Conservation (phyloP, 2,797 vertebrate species). For the Typhlichthys subterraneus region DNA sequence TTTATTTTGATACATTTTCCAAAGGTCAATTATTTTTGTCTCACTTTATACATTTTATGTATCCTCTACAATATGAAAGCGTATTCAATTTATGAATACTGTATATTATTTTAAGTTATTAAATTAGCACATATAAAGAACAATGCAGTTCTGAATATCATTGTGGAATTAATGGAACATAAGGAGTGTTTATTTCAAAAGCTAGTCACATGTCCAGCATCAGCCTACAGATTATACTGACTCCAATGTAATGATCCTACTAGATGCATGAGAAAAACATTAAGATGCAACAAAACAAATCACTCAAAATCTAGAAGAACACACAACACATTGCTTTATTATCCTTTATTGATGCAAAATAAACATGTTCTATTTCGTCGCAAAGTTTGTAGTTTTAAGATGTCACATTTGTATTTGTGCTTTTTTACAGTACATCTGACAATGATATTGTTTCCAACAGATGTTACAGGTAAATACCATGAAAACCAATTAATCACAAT, state of each 20-base stretch:
- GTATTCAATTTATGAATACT: slow-evolving; percentile 73
- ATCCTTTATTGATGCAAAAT: slow-evolving; percentile 48
- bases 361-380: too few relatives aligned
- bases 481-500: too few relatives aligned
- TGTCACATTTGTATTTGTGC: too few relatives aligned
- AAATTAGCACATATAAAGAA: slow-evolving; percentile 62
- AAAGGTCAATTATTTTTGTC: slow-evolving; percentile 15
- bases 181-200: slow-evolving; percentile 48
- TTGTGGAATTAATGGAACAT: slow-evolving; percentile 70
- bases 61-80: slow-evolving; percentile 65
- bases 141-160: slow-evolving; percentile 63
- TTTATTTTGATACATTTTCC: too few relatives aligned
- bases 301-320: slow-evolving; percentile 38
- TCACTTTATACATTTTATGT: slow-evolving; percentile 57
- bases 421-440: too few relatives aligned
- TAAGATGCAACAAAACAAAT: slow-evolving; percentile 55
- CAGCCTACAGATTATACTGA: slow-evolving; percentile 70
- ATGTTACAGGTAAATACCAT: too few relatives aligned
- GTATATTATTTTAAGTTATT: slow-evolving; percentile 66
- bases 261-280: slow-evolving; percentile 64
- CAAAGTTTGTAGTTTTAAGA: too few relatives aligned
- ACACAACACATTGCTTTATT: slow-evolving; percentile 60
- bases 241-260: slow-evolving; percentile 66
- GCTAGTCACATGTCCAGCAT: slow-evolving; percentile 62
- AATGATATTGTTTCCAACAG: too few relatives aligned